Evolutionary conservation across 2,888 invertebrate genomes (phyloP), one percentile per base, ranked within the genome.

Genomic region (Mimumesa dahlbomi): DNA sequence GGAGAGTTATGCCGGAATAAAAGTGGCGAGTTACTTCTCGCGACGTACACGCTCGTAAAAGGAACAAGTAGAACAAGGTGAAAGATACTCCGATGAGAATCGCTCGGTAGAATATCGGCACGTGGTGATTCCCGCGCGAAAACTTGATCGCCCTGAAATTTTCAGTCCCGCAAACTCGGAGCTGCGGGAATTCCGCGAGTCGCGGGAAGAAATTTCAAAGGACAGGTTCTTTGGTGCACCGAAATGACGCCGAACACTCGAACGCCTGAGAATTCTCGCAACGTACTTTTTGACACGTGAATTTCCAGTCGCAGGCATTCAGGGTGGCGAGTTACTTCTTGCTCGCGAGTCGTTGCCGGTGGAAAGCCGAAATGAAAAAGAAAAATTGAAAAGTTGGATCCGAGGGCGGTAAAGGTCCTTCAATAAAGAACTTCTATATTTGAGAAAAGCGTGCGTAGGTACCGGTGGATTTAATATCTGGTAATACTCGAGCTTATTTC

Each of bases 401-500:
- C 1, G 29, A 29, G 9, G 9, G 18, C 45, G 16, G 9, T 13
- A 14, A 7, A 14, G 16, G 19, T 4, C 9, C 16, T 25, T 46
- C 31, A 34, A 49, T 34, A 49, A 34, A 49, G 49, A 19, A 49
- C 16, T 18, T 19, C 19, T 49, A 34, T 45, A 5, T 22, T n/a
- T 3, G 13, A 45, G 22, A n/a, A 2, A 19, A 31, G 19, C 21
- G 18, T 13, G 43, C 43, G 43, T 42, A 13, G 21, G 21, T 22
- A 13, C 43, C 21, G 13, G 38, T 38, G 52, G 38, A 38, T 52
- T 52, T 52, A 52, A 52, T 52, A 52, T 52, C 52, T 21, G 40
- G 13, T 38, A 38, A 52, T 52, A 21, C 38, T 22, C 52, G 9
- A n/a, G 43, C 25, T 22, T n/a, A 19, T 34, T 34, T 13, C 19